Evolutionary conservation across 2,797 vertebrate genomes (phyloP).

Genomic region (Ctenopoma multispine): DNA sequence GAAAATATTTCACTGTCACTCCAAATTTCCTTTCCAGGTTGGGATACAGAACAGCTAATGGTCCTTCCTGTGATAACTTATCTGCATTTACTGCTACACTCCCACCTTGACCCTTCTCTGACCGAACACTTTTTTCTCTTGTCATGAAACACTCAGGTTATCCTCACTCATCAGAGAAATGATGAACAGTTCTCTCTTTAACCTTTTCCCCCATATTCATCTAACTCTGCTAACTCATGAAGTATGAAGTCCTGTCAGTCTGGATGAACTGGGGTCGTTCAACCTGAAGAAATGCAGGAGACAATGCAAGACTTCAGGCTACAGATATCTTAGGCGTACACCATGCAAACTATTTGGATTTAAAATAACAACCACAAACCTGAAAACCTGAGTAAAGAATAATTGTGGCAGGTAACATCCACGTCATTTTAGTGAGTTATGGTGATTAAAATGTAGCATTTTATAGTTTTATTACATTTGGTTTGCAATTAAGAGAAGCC

Average conservation of each 20-base stretch:
- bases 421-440: not conserved
- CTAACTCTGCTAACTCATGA: constrained; percentile 17
- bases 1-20: constrained; percentile 69
- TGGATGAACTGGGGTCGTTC: constrained; percentile 12
- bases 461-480: no score
- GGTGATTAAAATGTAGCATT: not conserved
- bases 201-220: constrained; percentile 4
- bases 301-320: constrained; percentile 10
- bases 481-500: not conserved
- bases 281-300: constrained; percentile 11
- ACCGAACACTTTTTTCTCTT: constrained; percentile 43
- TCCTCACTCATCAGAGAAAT: constrained; percentile 48
- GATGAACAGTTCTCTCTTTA: constrained; percentile 17
- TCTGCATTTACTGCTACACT: constrained; percentile 61
- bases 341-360: constrained; percentile 13
- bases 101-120: constrained; percentile 52
- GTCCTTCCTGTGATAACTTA: constrained; percentile 74
- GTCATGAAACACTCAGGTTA: constrained; percentile 53
- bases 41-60: constrained; percentile 71
- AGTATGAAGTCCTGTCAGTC: constrained; percentile 15
- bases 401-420: constrained; percentile 1
- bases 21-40: constrained; percentile 67
- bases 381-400: constrained; percentile 4
- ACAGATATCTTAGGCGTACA: not conserved
- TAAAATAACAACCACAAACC: constrained; percentile 11